Evolutionary conservation across 2,888 invertebrate genomes (phyloP), one percentile per base, ranked within the genome.

Genomic region (Melieria omissa): DNA sequence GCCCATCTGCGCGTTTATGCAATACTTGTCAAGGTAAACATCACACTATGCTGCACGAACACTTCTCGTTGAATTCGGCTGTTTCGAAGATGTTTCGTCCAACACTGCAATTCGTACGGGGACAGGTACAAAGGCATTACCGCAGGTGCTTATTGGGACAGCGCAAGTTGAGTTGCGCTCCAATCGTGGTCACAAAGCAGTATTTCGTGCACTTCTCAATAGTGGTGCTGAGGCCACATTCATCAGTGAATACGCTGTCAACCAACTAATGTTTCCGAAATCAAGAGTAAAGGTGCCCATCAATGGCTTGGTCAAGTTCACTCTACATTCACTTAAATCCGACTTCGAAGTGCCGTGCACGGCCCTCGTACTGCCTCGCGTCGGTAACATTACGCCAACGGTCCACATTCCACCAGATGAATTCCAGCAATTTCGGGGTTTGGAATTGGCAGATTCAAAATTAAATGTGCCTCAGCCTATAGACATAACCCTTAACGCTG

Each of bases 191-290:
- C 54, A 54, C 6, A 54, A n/a, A 3, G 16, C 10, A 10, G 14
- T 16, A 6, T 14, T 57, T 10, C 14, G 57, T 29, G 16, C 57
- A n/a, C 41, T 57, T 29, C 41, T 57, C 29, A 16, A 57, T 16
- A 57, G 57, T 57, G 57, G 57, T 9, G 57, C 57, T 29, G 57
- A 57, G 57, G 57, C 14, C 9, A 42, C 57, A 6, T 65, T 70
- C 49, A 52, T 62, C 7, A 68, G 68, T n/a, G 68, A 68, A 52
- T 68, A n/a, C 41, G 66, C 66, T 46, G 46, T 14, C 5, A 57
- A 54, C 4, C 47, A 46, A 42, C 12, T 66, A 16, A 4, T 47
- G 5, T 58, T 66, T 12, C 29, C 5, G 3, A 12, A 45, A n/a
- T 12, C 41, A 8, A 10, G 12, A 10, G 58, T 58, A 29, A 54